Percentiles rank a stretch among this genome's conserved stretches.
Evolutionary conservation across 1,140 invertebrate genomes (phyloP).

Genomic region (Musca vetustissima): DNA sequence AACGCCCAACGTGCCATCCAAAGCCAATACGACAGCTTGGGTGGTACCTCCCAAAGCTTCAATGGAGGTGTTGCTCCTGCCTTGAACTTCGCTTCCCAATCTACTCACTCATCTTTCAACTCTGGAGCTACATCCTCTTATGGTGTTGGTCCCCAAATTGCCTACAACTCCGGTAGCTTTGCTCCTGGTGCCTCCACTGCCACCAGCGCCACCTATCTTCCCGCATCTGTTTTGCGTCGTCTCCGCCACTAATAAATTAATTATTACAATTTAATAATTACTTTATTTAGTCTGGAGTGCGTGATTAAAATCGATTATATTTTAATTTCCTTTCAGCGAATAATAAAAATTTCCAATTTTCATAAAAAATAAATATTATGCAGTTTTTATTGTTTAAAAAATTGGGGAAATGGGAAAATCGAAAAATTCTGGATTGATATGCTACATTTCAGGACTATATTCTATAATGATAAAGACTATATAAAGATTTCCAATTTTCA

Average conservation of each 20-base stretch:
- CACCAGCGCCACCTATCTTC: conserved; percentile 24
- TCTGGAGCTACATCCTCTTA: conserved; percentile 32
- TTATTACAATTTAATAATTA: too few species aligned
- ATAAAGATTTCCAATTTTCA: too few species aligned
- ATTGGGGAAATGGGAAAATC: too few species aligned
- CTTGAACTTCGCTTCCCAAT: conserved; percentile 47
- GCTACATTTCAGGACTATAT: too few species aligned
- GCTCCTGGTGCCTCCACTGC: background rate
- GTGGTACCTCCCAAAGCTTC: conserved; percentile 36
- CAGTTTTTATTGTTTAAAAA: too few species aligned
- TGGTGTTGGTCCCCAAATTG: background rate
- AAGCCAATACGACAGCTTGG: conserved; percentile 46
- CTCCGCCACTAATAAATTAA: background rate
- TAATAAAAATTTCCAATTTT: too few species aligned
- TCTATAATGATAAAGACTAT: too few species aligned
- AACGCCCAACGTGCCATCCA: conserved; percentile 47
- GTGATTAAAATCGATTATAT: too few species aligned
- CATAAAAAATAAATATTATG: too few species aligned
- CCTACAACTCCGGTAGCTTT: background rate
- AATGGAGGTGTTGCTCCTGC: conserved; percentile 46
- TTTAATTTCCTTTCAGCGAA: too few species aligned
- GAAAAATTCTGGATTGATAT: too few species aligned
- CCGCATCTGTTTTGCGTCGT: conserved; percentile 27
- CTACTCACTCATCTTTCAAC: conserved; percentile 25
- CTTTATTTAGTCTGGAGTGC: too few species aligned